Evolutionary conservation across 2,888 invertebrate species (phyloP), one percentile per base, ranked within the genome.

Genomic region (Drosophila villosipedis): DNA sequence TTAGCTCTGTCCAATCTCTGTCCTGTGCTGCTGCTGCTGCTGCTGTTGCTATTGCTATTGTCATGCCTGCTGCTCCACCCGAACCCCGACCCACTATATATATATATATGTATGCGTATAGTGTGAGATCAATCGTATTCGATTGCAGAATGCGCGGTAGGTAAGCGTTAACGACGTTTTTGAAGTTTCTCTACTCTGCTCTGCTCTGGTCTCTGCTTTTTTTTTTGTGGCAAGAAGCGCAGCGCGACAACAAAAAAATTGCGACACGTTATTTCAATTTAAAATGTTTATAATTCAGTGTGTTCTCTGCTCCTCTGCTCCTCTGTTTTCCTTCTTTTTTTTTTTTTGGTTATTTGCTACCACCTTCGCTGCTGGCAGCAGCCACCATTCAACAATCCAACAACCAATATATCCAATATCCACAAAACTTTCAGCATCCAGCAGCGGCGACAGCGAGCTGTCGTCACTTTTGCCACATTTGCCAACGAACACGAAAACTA

Each of bases 111-210:
- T 68, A 53, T 49, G 49, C 50, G 58, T 63, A 66, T 67, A 77
- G 91, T 80, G 73, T 82, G 89, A 92, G 92, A 92, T 92, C 91
- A 91, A 92, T 91, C 91, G 92, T 76, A 86, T 91, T 92, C 92
- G 91, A 92, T 91, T 91, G 91, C 91, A 84, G 85, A 82, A 91
- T 83, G 81, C 84, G 92, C 92, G 92, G 92, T 92, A 92, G 92
- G 92, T 91, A 92, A 89, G 89, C 84, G 89, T 91, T 89, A 91
- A 88, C 88, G 91, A 91, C 85, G 88, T 82, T 89, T 91, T 88
- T 80, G 88, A 89, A 89, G 85, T 86, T 87, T 78, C 68, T 59
- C 58, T 39, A 31, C 52, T 39, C 28, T 22, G 6, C 58, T 30
- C 69, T 19, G 28, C 30, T 30, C 59, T 39, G 35, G 33, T n/a